phyloP scores from a whole-genome alignment of 2,113 vertebrate species.

The Oplegnathus fasciatus region DNA sequence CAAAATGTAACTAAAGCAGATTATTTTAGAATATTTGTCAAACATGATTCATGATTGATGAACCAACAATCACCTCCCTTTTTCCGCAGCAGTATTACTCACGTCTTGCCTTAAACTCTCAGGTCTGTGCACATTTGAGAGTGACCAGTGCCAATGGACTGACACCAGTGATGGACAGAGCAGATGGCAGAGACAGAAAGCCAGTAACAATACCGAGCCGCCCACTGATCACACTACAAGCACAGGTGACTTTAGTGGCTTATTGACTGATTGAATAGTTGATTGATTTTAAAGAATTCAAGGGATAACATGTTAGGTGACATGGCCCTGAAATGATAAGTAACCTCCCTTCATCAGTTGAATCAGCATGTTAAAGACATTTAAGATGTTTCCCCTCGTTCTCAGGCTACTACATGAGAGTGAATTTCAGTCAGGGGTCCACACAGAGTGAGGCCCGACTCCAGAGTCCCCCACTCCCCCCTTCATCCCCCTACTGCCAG shows the following conservation, averaged over 20 bases:
- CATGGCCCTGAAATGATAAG: not conserved
- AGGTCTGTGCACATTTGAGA: constrained; percentile 85
- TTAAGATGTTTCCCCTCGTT: constrained; percentile 13
- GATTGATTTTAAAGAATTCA: not conserved
- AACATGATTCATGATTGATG: not conserved
- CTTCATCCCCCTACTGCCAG: constrained; percentile 82
- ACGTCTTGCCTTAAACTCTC: not conserved
- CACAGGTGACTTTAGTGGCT: constrained; percentile 67
- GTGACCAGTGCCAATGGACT: constrained; percentile 76
- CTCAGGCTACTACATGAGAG: constrained; percentile 82
- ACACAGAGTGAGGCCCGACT: constrained; percentile 68
- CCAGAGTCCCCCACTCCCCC: constrained; percentile 76
- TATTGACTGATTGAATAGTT: not conserved
- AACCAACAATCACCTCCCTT: not conserved
- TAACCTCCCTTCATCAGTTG: not conserved
- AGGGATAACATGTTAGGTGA: not conserved
- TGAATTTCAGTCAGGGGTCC: constrained; percentile 55
- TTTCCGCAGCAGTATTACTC: constrained; percentile 13
- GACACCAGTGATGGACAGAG: constrained; percentile 68
- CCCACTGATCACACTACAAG: constrained; percentile 77
- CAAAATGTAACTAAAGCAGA: not conserved
- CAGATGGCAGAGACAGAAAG: constrained; percentile 79
- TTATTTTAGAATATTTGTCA: not conserved
- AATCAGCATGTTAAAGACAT: not conserved
- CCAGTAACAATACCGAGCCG: constrained; percentile 66